These are phyloP conservation scores for Eugnorisma glareosa DNA, from an alignment of 2,888 invertebrate genomes.

Conservation along the genomic window DNA sequence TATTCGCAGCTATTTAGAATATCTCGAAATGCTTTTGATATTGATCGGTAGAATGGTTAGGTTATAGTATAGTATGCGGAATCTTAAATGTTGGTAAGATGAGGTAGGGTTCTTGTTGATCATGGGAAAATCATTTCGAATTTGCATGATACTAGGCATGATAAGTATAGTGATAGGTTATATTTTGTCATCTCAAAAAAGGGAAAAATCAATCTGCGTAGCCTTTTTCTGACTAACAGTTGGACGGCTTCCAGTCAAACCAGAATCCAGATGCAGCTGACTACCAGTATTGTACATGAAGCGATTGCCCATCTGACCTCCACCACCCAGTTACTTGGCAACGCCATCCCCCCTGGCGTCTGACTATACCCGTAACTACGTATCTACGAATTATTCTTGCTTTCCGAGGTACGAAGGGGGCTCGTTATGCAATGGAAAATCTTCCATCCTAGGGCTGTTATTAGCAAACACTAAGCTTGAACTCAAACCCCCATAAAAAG, in stretches of 20 bases:
- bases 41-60: not conserved
- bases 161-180: not conserved
- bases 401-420: not conserved
- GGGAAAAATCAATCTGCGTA: not conserved
- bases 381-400: not conserved
- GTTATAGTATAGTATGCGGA: not conserved
- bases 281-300: not conserved
- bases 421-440: not conserved
- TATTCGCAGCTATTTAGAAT: not conserved
- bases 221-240: not conserved
- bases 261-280: not conserved
- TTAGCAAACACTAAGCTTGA: not conserved
- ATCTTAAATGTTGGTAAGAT: not conserved
- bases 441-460: not conserved
- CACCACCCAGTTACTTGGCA: not conserved
- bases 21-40: not conserved
- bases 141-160: not conserved
- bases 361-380: not conserved
- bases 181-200: not conserved
- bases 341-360: not conserved
- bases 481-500: not conserved
- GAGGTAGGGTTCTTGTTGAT: not conserved
- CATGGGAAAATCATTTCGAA: not conserved
- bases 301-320: not conserved
- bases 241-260: not conserved